These are phyloP conservation scores for Gulo gulo DNA, from an alignment of 2,113 vertebrate genomes.

Conservation along the genomic window DNA sequence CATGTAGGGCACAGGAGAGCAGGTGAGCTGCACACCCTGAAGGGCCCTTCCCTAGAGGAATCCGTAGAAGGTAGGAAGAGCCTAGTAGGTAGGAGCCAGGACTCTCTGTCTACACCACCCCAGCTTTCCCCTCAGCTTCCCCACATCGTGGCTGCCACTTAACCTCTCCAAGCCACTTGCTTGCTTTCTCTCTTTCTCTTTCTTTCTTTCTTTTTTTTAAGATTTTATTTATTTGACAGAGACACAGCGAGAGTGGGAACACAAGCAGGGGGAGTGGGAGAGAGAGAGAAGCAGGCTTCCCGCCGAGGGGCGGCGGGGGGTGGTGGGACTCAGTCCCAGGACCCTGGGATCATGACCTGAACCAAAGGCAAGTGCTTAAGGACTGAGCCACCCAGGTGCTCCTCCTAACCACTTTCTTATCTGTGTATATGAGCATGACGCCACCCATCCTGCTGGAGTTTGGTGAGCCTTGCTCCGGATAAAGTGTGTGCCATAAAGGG, in stretches of 20 bases:
- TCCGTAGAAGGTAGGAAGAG: background rate
- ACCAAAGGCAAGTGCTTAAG: too few species aligned
- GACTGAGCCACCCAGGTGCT: too few species aligned
- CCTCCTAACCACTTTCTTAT: background rate
- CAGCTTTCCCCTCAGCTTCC: background rate
- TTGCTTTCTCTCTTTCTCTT: too few species aligned
- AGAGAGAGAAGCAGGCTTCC: too few species aligned
- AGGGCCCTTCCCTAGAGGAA: background rate
- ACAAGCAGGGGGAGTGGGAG: too few species aligned
- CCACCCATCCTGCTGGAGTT: background rate
- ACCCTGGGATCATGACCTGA: too few species aligned
- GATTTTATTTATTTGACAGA: too few species aligned
- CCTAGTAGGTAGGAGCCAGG: background rate
- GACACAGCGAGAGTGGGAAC: too few species aligned
- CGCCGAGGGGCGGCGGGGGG: too few species aligned
- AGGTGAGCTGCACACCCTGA: background rate
- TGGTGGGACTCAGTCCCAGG: too few species aligned
- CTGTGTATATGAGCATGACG: background rate
- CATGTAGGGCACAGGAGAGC: background rate
- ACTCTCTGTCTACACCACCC: background rate
- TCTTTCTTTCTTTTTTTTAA: too few species aligned
- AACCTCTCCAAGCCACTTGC: background rate
- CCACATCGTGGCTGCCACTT: background rate
- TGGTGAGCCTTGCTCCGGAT: background rate
- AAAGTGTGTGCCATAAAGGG: accelerated